A percentile compares a stretch with the other conserved stretches of the same genome.
Conservation (phyloP, 2,113 vertebrate species). For the Capricornis sumatraensis region DNA sequence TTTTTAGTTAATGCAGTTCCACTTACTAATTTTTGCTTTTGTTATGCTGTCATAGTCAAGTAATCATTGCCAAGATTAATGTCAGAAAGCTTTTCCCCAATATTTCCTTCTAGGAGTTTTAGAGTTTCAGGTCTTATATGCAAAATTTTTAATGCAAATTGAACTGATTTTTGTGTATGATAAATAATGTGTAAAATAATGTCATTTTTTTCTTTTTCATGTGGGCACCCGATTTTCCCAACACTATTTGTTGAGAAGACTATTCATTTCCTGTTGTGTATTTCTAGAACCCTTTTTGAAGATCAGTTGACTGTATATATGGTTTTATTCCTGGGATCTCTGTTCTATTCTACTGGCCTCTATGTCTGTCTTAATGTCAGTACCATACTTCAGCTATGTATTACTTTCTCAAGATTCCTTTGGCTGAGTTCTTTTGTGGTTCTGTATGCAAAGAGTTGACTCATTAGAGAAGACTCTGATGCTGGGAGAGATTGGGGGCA, state of each 20-base stretch:
- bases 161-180: not conserved
- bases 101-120: not conserved
- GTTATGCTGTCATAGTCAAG: not conserved
- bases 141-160: not conserved
- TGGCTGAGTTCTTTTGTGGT: not conserved
- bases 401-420: not conserved
- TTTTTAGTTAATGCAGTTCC: not conserved
- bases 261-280: not conserved
- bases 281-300: not conserved
- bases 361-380: not conserved
- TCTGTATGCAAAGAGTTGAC: not conserved
- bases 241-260: not conserved
- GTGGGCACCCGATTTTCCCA: not conserved
- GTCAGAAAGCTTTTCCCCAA: not conserved
- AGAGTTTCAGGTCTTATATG: not conserved
- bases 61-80: not conserved
- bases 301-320: not conserved
- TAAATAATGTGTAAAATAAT: not conserved
- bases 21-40: not conserved
- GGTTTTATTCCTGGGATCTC: not conserved
- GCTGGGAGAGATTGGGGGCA: too few relatives aligned
- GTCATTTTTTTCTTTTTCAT: not conserved
- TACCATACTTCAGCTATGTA: not conserved
- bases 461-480: too few relatives aligned
- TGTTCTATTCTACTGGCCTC: not conserved